Percentiles rank a stretch among this genome's conserved stretches.
These are phyloP conservation scores for Rhodophaea formosa DNA, from an alignment of 2,888 invertebrate species.

Conservation along the genomic window DNA sequence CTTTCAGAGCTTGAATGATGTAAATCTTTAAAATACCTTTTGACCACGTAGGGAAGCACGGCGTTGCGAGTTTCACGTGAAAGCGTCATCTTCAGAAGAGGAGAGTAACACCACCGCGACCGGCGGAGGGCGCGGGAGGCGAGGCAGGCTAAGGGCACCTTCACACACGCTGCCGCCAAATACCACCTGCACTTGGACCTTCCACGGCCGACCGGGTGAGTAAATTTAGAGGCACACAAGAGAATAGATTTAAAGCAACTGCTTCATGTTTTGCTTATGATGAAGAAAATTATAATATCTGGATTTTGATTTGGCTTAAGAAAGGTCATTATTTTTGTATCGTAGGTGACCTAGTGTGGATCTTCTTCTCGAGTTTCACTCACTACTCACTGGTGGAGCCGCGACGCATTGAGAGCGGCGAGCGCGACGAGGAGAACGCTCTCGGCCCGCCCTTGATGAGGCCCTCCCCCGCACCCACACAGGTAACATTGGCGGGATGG, in stretches of 20 bases:
- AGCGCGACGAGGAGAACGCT: slow-evolving; percentile 63
- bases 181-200: slow-evolving; percentile 92
- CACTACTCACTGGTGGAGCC: slow-evolving; percentile 85
- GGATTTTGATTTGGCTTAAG: not conserved
- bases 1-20: no score
- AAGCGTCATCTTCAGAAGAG: slow-evolving; percentile 85
- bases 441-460: slow-evolving; percentile 30
- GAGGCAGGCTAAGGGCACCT: slow-evolving; percentile 88
- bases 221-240: not conserved
- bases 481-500: slow-evolving; percentile 20
- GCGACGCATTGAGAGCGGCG: slow-evolving; percentile 76
- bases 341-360: slow-evolving; percentile 89
- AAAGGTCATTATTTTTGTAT: not conserved
- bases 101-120: slow-evolving; percentile 67
- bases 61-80: slow-evolving; percentile 88
- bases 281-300: not conserved
- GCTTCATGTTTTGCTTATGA: no score
- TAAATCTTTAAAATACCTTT: no score
- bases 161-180: slow-evolving; percentile 92
- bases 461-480: slow-evolving; percentile 23
- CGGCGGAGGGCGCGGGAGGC: slow-evolving; percentile 84
- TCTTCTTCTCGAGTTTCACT: slow-evolving; percentile 92
- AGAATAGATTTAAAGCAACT: no score
- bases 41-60: slow-evolving; percentile 65
- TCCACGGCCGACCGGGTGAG: slow-evolving; percentile 86